phyloP scores from a whole-genome alignment of 2,888 invertebrate species.

The Eristalis arbustorum region DNA sequence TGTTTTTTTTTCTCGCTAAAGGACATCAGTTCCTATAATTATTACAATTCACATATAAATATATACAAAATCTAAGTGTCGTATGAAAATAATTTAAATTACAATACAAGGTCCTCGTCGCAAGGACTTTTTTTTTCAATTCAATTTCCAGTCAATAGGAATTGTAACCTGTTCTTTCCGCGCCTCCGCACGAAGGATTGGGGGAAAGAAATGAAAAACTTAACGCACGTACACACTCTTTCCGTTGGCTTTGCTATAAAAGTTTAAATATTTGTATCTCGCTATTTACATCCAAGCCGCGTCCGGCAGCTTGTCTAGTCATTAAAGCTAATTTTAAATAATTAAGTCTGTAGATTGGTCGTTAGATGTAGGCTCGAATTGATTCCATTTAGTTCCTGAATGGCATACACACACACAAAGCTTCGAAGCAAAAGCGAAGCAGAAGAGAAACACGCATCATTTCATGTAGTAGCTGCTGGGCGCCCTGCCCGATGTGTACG shows the following conservation, averaged over 20 bases:
- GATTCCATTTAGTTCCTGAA: slow-evolving; percentile 42
- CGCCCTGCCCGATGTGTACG: slow-evolving; percentile 89
- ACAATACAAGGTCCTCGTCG: neutral
- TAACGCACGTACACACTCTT: neutral
- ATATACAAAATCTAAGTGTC: slow-evolving; percentile 33
- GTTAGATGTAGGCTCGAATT: slow-evolving; percentile 2
- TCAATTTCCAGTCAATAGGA: slow-evolving; percentile 24
- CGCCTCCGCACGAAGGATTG: slow-evolving; percentile 14
- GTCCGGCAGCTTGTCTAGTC: neutral
- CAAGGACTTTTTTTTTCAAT: neutral
- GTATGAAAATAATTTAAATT: slow-evolving; percentile 24
- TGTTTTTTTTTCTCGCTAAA: neutral
- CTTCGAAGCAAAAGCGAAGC: slow-evolving; percentile 47
- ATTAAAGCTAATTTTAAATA: neutral
- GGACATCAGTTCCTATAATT: slow-evolving; percentile 17
- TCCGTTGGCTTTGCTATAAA: neutral
- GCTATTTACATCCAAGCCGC: slow-evolving; percentile 41
- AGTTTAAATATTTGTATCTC: neutral
- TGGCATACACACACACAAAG: slow-evolving; percentile 57
- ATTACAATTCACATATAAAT: slow-evolving; percentile 18
- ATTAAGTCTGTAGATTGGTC: neutral
- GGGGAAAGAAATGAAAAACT: neutral
- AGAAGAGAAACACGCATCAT: slow-evolving; percentile 66
- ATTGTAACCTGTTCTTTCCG: slow-evolving; percentile 12
- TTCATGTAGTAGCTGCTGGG: slow-evolving; percentile 82